These are phyloP conservation scores for Cyprinodon diabolis DNA, from an alignment of 2,797 vertebrate genomes.

Conservation along the genomic window DNA sequence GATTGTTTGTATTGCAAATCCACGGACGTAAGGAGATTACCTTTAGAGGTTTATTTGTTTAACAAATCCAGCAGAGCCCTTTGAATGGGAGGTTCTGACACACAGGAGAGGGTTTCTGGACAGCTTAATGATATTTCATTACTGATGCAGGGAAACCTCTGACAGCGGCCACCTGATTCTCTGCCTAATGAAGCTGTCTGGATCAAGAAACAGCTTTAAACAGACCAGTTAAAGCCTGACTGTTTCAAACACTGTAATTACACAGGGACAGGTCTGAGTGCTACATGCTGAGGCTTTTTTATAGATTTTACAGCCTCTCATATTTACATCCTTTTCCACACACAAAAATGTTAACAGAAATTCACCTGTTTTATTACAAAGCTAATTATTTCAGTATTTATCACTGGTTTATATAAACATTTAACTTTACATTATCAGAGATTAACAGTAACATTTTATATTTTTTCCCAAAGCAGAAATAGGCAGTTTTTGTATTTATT, in stretches of 20 bases:
- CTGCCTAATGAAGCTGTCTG: slow-evolving; percentile 35
- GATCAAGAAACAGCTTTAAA: slow-evolving; percentile 33
- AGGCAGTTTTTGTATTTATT: too few species aligned
- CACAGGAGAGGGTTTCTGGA: slow-evolving; percentile 48
- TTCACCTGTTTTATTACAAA: too few species aligned
- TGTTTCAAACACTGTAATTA: background rate
- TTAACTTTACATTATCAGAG: too few species aligned
- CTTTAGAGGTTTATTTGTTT: slow-evolving; percentile 69
- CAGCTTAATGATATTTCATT: slow-evolving; percentile 32
- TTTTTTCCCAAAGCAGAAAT: too few species aligned
- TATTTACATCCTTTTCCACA: background rate
- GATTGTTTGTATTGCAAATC: slow-evolving; percentile 80
- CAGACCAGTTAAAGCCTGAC: background rate
- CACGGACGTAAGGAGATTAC: slow-evolving; percentile 51
- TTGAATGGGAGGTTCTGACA: slow-evolving; percentile 19
- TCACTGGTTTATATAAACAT: background rate
- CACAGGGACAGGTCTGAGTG: background rate
- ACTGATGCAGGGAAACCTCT: slow-evolving; percentile 25
- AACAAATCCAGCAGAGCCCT: slow-evolving; percentile 67
- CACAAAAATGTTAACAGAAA: background rate
- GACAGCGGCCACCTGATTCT: slow-evolving; percentile 25
- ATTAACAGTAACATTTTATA: too few species aligned
- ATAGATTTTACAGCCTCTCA: background rate
- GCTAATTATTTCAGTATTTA: too few species aligned
- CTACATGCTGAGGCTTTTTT: background rate